phyloP scores from a whole-genome alignment of 1,140 invertebrate genomes.

The Drosophila kohkoa region DNA sequence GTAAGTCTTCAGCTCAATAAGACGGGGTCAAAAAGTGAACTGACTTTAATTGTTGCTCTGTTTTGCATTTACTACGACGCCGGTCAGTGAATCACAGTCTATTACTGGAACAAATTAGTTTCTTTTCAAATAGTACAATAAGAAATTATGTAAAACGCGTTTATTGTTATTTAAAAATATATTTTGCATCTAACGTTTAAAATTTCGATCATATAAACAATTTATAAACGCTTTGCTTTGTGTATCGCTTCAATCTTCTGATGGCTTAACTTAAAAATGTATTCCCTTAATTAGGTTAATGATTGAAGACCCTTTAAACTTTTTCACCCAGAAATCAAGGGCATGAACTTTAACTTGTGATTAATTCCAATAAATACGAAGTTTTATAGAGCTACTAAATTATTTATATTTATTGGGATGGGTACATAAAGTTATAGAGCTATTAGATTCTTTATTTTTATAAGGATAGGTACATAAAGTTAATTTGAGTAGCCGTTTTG shows the following conservation, averaged over 20 bases:
- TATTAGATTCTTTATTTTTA: too few species aligned
- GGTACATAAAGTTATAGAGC: too few species aligned
- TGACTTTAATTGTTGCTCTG: conserved; percentile 64
- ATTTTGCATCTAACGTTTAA: not conserved
- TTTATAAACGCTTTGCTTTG: not conserved
- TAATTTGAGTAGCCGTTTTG: too few species aligned
- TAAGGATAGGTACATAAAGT: too few species aligned
- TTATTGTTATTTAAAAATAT: conserved; percentile 69
- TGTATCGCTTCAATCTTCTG: not conserved
- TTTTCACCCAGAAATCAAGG: conserved; percentile 18
- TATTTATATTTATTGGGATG: too few species aligned
- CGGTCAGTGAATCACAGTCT: conserved; percentile 44
- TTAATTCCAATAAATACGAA: not conserved
- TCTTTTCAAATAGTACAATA: conserved; percentile 17
- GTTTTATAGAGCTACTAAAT: not conserved
- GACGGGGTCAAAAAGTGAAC: conserved; percentile 73
- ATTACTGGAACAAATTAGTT: conserved; percentile 44
- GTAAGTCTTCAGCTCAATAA: conserved; percentile 59
- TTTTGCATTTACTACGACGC: conserved; percentile 27
- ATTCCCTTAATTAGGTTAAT: conserved; percentile 35
- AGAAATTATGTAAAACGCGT: conserved; percentile 70
- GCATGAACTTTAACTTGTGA: not conserved
- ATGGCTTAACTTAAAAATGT: conserved; percentile 7
- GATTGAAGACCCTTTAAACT: conserved; percentile 39
- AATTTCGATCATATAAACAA: conserved; percentile 25